These are phyloP conservation scores for Corythornis vintsioides DNA, from an alignment of 2,113 vertebrate genomes.

Conservation along the genomic window DNA sequence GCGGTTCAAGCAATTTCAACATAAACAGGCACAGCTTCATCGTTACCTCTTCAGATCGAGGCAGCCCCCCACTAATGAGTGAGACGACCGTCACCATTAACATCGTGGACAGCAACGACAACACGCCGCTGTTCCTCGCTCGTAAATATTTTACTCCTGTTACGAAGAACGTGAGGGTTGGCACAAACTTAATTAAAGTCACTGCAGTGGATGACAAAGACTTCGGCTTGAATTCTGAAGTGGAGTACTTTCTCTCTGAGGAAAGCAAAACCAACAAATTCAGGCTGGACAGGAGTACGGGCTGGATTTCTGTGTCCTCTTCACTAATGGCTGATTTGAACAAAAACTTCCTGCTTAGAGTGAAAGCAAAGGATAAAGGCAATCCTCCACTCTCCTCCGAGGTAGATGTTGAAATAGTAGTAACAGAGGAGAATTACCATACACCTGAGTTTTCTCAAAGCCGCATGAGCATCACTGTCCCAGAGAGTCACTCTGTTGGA, in stretches of 20 bases:
- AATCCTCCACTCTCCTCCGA: constrained; percentile 88
- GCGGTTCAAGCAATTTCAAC: constrained; percentile 82
- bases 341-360: constrained; percentile 83
- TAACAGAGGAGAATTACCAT: constrained; percentile 96
- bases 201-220: constrained; percentile 90
- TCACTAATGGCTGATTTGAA: constrained; percentile 86
- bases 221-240: constrained; percentile 93
- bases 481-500: constrained; percentile 87
- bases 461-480: constrained; percentile 84
- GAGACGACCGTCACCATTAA: constrained; percentile 95
- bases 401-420: constrained; percentile 81
- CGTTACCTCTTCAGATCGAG: constrained; percentile 91
- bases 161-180: constrained; percentile 89
- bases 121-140: constrained; percentile 84
- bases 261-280: constrained; percentile 85
- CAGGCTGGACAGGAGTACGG: constrained; percentile 84
- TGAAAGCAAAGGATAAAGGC: constrained; percentile 90
- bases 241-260: constrained; percentile 86
- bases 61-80: constrained; percentile 85
- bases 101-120: constrained; percentile 93
- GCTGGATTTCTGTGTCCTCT: constrained; percentile 90
- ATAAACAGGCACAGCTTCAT: constrained; percentile 97
- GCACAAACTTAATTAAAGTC: constrained; percentile 87
- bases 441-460: constrained; percentile 95
- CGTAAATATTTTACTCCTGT: constrained; percentile 90